Conservation (phyloP, 2,113 vertebrate genomes). For the Condylura cristata region DNA sequence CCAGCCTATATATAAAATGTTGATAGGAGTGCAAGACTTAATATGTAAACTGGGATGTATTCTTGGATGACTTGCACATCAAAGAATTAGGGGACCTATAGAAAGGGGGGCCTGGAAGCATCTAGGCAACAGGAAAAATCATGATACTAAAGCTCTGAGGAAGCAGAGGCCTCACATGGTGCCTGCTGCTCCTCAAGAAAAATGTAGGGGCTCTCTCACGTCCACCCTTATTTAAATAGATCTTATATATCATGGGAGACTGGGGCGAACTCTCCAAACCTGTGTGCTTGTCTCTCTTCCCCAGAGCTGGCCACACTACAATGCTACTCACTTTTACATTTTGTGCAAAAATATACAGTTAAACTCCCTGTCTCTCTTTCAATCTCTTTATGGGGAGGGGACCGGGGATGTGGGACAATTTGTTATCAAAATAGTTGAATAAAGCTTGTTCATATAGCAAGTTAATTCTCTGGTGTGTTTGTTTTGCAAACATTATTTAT, state of each 20-base stretch:
- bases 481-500: background rate
- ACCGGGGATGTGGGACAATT: background rate
- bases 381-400: background rate
- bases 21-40: background rate
- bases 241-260: background rate
- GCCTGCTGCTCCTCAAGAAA: background rate
- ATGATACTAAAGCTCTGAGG: background rate
- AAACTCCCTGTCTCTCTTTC: background rate
- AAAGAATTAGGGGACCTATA: background rate
- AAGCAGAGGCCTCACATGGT: background rate
- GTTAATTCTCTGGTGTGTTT: background rate
- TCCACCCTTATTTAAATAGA: background rate
- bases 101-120: background rate
- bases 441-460: background rate
- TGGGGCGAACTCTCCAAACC: background rate
- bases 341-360: background rate
- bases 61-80: background rate
- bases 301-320: background rate
- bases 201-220: background rate
- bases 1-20: background rate
- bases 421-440: background rate
- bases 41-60: rapidly evolving
- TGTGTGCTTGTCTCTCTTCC: background rate
- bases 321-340: background rate
- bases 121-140: background rate